Evolutionary conservation across 2,797 vertebrate genomes (phyloP).

Genomic region (Pipistrellus pipistrellus): DNA sequence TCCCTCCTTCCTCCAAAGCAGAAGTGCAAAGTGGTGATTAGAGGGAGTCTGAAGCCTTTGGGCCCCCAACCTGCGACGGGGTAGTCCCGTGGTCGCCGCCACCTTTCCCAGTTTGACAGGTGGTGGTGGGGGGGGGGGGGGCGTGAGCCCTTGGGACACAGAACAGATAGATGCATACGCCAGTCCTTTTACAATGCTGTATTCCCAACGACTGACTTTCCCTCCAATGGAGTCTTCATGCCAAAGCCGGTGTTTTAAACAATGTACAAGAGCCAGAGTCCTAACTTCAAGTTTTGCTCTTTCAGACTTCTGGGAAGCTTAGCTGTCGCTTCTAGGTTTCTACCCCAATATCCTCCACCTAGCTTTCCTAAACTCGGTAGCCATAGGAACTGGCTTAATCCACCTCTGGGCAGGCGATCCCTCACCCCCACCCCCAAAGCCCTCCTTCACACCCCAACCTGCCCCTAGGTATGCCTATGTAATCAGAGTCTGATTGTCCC

Average conservation of each 20-base stretch:
- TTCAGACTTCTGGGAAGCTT: slow-evolving; percentile 7
- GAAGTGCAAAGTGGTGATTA: background rate
- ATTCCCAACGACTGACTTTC: background rate
- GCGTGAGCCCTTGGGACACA: background rate
- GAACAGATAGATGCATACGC: background rate
- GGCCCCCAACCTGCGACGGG: background rate
- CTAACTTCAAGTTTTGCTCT: background rate
- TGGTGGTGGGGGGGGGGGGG: background rate
- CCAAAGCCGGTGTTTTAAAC: background rate
- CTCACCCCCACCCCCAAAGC: background rate
- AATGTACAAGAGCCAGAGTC: background rate
- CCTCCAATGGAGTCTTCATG: background rate
- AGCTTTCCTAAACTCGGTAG: slow-evolving; percentile 46
- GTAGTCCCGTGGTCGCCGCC: too few relatives aligned
- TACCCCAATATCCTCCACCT: background rate
- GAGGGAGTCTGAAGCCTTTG: background rate
- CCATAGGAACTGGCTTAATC: slow-evolving; percentile 72
- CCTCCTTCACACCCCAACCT: slow-evolving; percentile 72
- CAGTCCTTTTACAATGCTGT: background rate
- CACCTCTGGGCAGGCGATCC: slow-evolving; percentile 36
- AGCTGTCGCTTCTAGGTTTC: background rate
- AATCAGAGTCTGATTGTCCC: slow-evolving; percentile 88
- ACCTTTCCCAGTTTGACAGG: background rate
- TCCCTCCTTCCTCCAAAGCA: background rate
- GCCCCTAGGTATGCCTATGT: slow-evolving; percentile 88